Percentiles rank a stretch among this genome's conserved stretches.
phyloP scores from a whole-genome alignment of 2,113 vertebrate genomes.

The Cathartes aura region DNA sequence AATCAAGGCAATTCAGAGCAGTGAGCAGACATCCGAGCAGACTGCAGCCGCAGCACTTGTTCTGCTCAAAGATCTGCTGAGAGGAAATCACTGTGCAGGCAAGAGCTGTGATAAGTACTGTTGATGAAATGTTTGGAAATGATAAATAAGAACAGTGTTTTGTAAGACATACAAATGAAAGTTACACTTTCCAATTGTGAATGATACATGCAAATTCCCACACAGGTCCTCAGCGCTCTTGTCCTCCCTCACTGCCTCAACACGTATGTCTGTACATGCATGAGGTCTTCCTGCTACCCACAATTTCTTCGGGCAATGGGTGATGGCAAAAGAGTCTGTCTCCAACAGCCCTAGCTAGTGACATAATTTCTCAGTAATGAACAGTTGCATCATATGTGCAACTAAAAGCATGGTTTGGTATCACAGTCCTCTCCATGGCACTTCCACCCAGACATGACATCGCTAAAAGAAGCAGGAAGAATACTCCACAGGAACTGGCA shows the following conservation, averaged over 20 bases:
- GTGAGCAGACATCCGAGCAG: neutral
- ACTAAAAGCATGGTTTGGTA: neutral
- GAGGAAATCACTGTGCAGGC: neutral
- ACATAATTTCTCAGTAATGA: neutral
- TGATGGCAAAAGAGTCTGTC: neutral
- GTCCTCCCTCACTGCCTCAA: neutral
- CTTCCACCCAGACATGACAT: neutral
- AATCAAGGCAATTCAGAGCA: neutral
- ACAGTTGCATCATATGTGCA: fast-evolving
- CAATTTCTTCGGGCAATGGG: neutral
- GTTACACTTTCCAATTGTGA: neutral
- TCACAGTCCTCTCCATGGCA: neutral
- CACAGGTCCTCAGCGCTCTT: neutral
- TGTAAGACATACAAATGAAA: neutral
- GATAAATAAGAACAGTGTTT: neutral
- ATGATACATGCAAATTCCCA: neutral
- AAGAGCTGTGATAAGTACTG: neutral
- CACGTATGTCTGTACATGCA: neutral
- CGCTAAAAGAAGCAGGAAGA: neutral
- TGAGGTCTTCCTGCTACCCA: neutral
- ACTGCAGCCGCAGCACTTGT: neutral
- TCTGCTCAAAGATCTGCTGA: neutral
- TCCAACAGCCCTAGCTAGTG: neutral
- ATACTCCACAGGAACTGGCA: neutral
- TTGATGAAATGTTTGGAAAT: neutral